phyloP scores from a whole-genome alignment of 2,113 vertebrate species.

The Zonotrichia leucophrys region DNA sequence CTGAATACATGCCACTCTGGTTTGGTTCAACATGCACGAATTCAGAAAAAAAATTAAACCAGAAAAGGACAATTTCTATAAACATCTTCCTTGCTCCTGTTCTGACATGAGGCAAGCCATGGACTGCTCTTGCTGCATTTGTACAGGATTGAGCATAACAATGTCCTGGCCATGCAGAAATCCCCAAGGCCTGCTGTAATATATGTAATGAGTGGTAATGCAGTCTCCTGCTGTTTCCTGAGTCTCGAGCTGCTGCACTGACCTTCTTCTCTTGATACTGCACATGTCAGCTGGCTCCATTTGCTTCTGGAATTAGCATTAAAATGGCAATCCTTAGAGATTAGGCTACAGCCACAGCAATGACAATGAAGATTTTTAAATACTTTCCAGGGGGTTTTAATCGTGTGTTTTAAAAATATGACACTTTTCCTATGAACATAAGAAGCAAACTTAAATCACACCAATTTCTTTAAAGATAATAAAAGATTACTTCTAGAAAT shows the following conservation, averaged over 20 bases:
- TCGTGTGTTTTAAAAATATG: not conserved
- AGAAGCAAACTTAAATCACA: not conserved
- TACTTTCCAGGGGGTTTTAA: not conserved
- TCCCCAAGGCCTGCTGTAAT: slow-evolving; percentile 37
- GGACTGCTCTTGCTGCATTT: not conserved
- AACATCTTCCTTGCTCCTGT: not conserved
- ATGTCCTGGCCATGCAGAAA: not conserved
- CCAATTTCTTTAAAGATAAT: not conserved
- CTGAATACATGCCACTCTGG: not conserved
- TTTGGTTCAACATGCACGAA: not conserved
- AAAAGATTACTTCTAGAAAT: not conserved
- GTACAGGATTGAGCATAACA: not conserved
- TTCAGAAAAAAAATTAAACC: not conserved
- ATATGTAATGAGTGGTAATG: slow-evolving; percentile 53
- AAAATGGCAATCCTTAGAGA: slow-evolving; percentile 56
- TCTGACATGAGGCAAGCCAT: not conserved
- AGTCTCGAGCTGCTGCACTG: not conserved
- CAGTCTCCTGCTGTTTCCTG: slow-evolving; percentile 48
- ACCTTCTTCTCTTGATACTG: slow-evolving; percentile 47
- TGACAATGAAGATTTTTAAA: not conserved
- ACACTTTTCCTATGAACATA: not conserved
- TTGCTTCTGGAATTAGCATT: slow-evolving; percentile 63
- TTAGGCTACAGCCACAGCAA: not conserved
- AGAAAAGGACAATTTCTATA: not conserved
- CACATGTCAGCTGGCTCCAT: slow-evolving; percentile 48